A percentile compares a stretch with the other conserved stretches of the same genome.
Evolutionary conservation across 2,797 vertebrate species (phyloP).

Genomic region (Cyprinodon diabolis): DNA sequence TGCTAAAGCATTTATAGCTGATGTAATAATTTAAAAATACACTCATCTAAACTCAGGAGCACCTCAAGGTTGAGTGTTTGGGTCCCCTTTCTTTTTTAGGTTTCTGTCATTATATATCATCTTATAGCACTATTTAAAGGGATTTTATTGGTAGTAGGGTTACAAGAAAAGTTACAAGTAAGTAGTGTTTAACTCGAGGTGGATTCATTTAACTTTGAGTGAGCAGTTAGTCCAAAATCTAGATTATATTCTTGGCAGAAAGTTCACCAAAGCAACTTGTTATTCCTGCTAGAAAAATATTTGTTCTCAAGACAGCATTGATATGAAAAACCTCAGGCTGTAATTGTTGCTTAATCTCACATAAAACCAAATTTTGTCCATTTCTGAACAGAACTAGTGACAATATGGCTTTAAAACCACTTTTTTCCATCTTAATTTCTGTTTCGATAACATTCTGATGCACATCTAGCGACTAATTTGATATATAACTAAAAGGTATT

Average conservation of each 20-base stretch:
- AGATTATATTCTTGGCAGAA: too few species aligned
- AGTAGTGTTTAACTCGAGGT: background rate
- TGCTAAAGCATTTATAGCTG: background rate
- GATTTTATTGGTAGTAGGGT: background rate
- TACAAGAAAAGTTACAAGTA: background rate
- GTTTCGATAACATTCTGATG: too few species aligned
- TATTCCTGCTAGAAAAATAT: background rate
- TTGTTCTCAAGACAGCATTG: too few species aligned
- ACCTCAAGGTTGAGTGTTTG: background rate
- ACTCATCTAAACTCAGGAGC: background rate
- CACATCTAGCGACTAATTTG: background rate
- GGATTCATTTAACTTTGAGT: background rate
- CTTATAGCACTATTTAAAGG: background rate
- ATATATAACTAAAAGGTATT: background rate
- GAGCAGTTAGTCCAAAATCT: background rate
- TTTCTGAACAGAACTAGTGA: too few species aligned
- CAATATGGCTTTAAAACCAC: background rate
- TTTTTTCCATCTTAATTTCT: background rate
- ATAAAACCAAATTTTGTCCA: too few species aligned
- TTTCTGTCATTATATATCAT: too few species aligned
- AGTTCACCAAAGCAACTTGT: background rate
- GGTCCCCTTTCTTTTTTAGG: background rate
- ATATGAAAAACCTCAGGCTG: too few species aligned
- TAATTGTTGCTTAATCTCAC: too few species aligned
- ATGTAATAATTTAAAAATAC: background rate